Conservation (phyloP, 2,888 invertebrate genomes). For the Phaedon cochleariae region DNA sequence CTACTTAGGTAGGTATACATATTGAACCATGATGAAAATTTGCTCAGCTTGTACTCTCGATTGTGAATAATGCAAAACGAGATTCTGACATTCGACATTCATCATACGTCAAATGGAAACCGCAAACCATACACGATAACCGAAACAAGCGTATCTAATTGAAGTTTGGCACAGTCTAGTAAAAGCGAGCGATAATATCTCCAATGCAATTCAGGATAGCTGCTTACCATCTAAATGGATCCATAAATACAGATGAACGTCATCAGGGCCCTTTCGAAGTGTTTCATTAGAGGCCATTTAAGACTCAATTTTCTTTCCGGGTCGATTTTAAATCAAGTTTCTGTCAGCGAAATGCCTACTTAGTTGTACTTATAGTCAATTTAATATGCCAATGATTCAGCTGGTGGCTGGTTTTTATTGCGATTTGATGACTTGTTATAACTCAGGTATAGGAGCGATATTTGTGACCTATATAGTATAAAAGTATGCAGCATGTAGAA, state of each 20-base stretch:
- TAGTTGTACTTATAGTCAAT: neutral
- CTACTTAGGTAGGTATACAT: too few relatives aligned
- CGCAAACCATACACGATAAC: neutral
- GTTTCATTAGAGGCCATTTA: slow-evolving; percentile 33
- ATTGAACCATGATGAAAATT: too few relatives aligned
- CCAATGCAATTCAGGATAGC: slow-evolving; percentile 15
- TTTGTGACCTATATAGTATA: neutral
- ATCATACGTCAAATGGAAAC: neutral
- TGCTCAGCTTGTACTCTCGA: too few relatives aligned
- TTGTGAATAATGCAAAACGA: neutral
- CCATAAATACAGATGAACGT: slow-evolving; percentile 38
- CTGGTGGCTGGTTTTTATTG: neutral
- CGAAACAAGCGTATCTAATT: neutral
- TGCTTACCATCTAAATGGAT: slow-evolving; percentile 37
- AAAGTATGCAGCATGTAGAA: neutral
- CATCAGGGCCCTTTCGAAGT: slow-evolving; percentile 29
- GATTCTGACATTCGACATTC: neutral
- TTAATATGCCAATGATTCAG: neutral
- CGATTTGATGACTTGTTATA: neutral
- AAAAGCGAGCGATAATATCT: neutral
- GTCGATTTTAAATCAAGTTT: slow-evolving; percentile 29
- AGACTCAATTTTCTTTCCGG: slow-evolving; percentile 26
- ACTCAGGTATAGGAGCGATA: too few relatives aligned
- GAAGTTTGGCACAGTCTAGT: neutral
- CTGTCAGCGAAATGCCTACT: slow-evolving; percentile 6